Percentiles rank a stretch among this genome's conserved stretches.
Conservation (phyloP, 2,797 vertebrate genomes). For the Channallabes apus region DNA sequence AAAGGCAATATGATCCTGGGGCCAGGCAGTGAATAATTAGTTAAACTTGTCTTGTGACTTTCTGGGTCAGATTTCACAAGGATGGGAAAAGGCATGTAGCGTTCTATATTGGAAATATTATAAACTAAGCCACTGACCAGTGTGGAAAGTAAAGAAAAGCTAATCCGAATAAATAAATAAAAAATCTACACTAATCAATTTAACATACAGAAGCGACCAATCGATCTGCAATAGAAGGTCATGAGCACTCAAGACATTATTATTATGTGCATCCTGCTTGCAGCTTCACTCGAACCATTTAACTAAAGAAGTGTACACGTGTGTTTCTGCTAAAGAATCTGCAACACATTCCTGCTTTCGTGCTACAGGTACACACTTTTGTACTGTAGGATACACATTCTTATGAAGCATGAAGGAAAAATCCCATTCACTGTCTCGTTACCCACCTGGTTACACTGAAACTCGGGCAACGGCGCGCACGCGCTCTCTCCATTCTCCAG, state of each 20-base stretch:
- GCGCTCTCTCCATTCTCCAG: slow-evolving; percentile 52
- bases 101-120: background rate
- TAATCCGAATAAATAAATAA: background rate
- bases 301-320: background rate
- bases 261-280: background rate
- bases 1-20: slow-evolving; percentile 11
- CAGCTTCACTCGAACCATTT: background rate
- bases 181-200: background rate
- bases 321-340: background rate
- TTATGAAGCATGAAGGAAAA: background rate
- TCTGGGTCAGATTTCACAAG: background rate
- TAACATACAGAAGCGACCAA: background rate
- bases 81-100: background rate
- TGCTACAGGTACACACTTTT: background rate
- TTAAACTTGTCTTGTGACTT: slow-evolving; percentile 3
- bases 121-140: background rate
- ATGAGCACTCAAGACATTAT: background rate
- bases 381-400: background rate
- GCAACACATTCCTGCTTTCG: background rate
- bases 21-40: slow-evolving; percentile 3
- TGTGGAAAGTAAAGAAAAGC: background rate
- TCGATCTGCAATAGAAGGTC: background rate
- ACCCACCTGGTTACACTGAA: slow-evolving; percentile 69
- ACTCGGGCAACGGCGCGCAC: slow-evolving; percentile 66
- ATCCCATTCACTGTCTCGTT: background rate